Evolutionary conservation across 2,888 invertebrate species (phyloP).

Genomic region (Andrena fulva): DNA sequence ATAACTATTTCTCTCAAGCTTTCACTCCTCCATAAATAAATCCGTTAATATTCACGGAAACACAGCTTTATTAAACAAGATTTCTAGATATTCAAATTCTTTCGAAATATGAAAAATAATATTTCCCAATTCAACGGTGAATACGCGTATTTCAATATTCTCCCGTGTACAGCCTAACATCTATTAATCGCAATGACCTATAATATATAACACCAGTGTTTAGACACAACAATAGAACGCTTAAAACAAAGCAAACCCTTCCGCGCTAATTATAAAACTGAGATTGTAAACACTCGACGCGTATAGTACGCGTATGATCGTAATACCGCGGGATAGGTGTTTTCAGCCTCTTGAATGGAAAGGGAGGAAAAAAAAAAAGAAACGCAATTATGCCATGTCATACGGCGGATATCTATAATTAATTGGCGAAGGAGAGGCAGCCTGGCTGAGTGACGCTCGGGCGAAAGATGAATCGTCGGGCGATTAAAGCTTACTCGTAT

Average conservation of each 20-base stretch:
- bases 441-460: neutral
- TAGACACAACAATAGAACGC: neutral
- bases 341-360: neutral
- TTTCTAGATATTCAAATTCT: neutral
- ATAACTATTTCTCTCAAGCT: neutral
- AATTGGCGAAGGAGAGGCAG: constrained; percentile 20
- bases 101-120: neutral
- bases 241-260: neutral
- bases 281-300: neutral
- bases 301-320: neutral
- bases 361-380: constrained; percentile 2
- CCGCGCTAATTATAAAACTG: neutral
- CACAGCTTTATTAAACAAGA: neutral
- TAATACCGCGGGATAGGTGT: neutral
- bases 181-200: neutral
- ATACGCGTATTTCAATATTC: neutral
- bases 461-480: constrained; percentile 12
- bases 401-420: constrained; percentile 21
- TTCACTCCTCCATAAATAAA: neutral
- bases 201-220: neutral
- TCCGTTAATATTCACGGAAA: neutral
- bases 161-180: neutral
- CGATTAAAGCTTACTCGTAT: constrained; percentile 74
- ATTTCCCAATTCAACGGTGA: neutral
- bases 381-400: constrained; percentile 17